A percentile compares a stretch with the other conserved stretches of the same genome.
phyloP scores from a whole-genome alignment of 53 echinoderm and acorn worm species.

The Patiria pectinifera region DNA sequence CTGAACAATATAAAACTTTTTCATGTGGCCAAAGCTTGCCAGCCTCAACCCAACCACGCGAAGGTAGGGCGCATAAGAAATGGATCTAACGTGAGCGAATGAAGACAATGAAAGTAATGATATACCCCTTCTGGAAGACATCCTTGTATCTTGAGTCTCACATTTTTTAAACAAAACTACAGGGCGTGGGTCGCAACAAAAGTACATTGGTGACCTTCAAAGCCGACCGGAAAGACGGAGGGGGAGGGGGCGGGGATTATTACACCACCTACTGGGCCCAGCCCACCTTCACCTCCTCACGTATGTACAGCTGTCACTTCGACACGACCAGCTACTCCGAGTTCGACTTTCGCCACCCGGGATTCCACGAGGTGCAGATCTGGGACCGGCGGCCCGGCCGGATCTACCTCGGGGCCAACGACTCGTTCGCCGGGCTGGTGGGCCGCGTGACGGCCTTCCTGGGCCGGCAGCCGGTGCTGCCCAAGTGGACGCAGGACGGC shows the following conservation, averaged over 20 bases:
- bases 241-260: slow-evolving; percentile 79
- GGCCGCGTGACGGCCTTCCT: slow-evolving; percentile 70
- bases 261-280: slow-evolving; percentile 97
- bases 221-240: slow-evolving; percentile 70
- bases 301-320: slow-evolving; percentile 85
- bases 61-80: no score
- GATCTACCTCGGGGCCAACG: slow-evolving; percentile 65
- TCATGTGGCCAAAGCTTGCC: no score
- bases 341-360: slow-evolving; percentile 77
- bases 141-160: no score
- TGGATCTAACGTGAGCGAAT: no score
- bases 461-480: slow-evolving; percentile 84
- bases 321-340: slow-evolving; percentile 78
- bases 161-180: neutral
- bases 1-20: no score
- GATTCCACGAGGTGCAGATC: slow-evolving; percentile 85
- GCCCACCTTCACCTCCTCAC: slow-evolving; percentile 91
- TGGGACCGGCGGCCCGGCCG: slow-evolving; percentile 67
- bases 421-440: slow-evolving; percentile 70
- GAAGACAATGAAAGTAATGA: no score
- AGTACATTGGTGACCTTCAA: slow-evolving; percentile 75
- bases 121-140: no score
- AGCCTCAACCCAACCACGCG: no score
- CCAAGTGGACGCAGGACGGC: slow-evolving; percentile 88
- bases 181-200: slow-evolving; percentile 96